Evolutionary conservation across 2,113 vertebrate species (phyloP).

Genomic region (Bos javanicus): DNA sequence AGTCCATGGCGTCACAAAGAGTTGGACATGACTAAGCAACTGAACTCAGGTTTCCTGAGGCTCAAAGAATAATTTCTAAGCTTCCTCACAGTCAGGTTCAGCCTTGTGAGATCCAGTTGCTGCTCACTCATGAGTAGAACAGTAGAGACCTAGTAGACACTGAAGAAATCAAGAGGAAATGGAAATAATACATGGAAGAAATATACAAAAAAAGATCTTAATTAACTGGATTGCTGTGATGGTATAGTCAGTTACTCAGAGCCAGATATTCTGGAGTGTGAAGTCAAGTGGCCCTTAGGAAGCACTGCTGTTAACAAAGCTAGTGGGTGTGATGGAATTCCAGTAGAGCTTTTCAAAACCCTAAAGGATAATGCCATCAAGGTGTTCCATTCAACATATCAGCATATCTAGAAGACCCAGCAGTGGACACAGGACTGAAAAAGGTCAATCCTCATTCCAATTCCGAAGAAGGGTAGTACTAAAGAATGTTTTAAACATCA

Average conservation of each 20-base stretch:
- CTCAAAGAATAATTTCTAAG: background rate
- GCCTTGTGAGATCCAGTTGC: background rate
- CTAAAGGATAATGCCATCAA: background rate
- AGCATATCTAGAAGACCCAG: background rate
- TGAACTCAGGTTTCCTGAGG: background rate
- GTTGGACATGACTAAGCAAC: background rate
- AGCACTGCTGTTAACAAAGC: background rate
- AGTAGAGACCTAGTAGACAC: background rate
- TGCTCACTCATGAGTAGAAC: background rate
- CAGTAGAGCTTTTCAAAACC: background rate
- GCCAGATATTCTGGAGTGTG: background rate
- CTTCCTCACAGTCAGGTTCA: background rate
- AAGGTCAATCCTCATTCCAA: background rate
- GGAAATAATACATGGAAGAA: background rate
- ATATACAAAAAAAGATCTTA: background rate
- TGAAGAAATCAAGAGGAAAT: background rate
- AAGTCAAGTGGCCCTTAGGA: background rate
- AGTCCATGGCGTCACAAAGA: background rate
- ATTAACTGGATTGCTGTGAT: background rate
- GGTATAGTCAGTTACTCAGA: background rate
- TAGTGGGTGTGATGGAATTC: background rate
- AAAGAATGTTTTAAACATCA: background rate
- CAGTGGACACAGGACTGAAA: background rate
- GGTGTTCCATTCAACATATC: background rate
- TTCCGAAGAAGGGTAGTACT: background rate